Base-by-base conservation (phyloP, 2,888 invertebrate genomes). In the Maniola hyperantus region DNA sequence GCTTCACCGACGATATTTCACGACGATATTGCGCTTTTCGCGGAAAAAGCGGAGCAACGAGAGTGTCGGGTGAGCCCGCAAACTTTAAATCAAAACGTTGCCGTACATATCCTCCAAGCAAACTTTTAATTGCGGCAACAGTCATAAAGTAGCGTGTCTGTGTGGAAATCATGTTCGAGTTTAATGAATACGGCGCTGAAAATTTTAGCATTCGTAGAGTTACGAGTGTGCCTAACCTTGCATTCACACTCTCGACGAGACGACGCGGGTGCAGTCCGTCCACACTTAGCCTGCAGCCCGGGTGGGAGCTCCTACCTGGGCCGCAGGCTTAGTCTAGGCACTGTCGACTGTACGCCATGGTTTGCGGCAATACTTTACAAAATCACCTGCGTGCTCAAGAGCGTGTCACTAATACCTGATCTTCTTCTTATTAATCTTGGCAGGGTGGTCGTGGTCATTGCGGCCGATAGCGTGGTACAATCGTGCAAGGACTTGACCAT, bases 91-190 rank as follows among this genome's bases (percentile, higher is more conserved):
- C 87, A 88, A 87, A 90, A 87, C 83, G 84, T 87, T 85, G 77
- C 82, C 84, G 82, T 84, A 51, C 26, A 85, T 87, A 87, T 85
- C 80, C 83, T 80, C 76, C 76, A 77, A 81, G 79, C 78, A 80
- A 90, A 91, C 88, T 90, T 91, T 91, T 91, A 90, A 91, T 91
- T 91, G 89, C 87, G 86, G 85, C 77, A 76, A 80, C 83, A 77
- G 85, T 84, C 84, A 85, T 83, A 87, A 83, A 83, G 83, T 83
- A 42, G 82, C 79, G 82, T 80, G 81, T 79, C 83, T 64, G 55
- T 80, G 80, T 76, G 86, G 82, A 84, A 84, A 85, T 84, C 84
- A 80, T 85, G 85, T 88, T 84, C 82, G 82, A 85, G 81, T 87
- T 88, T 84, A 89, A 89, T 89, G 84, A 89, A 90, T 85, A 86